Evolutionary conservation across 1,140 invertebrate genomes (phyloP).

Genomic region (Drosophila rufa): DNA sequence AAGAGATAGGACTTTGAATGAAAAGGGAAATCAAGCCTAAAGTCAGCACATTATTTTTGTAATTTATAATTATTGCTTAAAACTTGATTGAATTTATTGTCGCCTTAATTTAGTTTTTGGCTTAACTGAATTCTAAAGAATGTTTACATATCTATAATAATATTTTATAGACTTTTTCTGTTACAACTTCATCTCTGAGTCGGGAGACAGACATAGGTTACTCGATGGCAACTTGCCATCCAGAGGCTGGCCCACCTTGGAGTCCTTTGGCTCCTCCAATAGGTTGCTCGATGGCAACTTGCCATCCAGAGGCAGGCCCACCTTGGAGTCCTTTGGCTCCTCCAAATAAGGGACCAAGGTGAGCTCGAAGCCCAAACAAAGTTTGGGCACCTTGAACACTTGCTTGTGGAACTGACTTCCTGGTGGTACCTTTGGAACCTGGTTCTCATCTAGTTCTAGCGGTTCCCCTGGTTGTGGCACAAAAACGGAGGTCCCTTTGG

Average conservation of each 20-base stretch:
- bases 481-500: neutral
- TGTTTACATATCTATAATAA: no score
- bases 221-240: no score
- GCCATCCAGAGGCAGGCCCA: no score
- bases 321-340: neutral
- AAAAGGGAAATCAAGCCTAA: neutral
- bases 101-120: neutral
- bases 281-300: no score
- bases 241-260: neutral
- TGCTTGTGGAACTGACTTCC: neutral
- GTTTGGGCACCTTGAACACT: conserved; percentile 9
- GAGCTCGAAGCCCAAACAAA: conserved; percentile 13
- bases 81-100: neutral
- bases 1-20: neutral
- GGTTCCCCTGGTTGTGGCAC: neutral
- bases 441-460: neutral
- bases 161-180: neutral
- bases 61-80: no score
- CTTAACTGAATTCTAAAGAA: neutral
- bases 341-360: neutral
- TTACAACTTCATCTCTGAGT: no score
- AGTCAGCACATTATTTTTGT: neutral
- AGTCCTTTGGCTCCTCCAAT: no score
- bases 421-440: no score
- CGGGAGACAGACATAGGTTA: no score